phyloP scores from a whole-genome alignment of 37 sponge, comb jelly and placozoan genomes.

The Agelas oroides region DNA sequence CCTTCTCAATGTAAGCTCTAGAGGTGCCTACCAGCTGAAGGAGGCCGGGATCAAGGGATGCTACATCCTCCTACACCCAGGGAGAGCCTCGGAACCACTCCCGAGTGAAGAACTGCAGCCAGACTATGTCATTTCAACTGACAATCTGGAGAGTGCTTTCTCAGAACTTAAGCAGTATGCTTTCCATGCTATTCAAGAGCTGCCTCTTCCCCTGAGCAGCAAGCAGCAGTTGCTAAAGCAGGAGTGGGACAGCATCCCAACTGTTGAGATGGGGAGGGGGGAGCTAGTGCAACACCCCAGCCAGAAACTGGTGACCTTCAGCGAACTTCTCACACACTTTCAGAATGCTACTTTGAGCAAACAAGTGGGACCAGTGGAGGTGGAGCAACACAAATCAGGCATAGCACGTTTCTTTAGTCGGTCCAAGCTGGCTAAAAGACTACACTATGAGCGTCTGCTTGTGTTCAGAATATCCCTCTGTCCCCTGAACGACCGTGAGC shows the following conservation, averaged over 20 bases:
- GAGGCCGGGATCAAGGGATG: constrained; percentile 34
- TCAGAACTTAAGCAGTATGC: constrained; percentile 27
- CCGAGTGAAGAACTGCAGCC: background rate
- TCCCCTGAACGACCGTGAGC: constrained; percentile 65
- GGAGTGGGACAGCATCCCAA: constrained; percentile 66
- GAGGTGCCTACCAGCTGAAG: constrained; percentile 68
- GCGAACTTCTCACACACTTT: constrained; percentile 66
- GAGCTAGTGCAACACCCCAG: background rate
- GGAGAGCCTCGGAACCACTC: background rate
- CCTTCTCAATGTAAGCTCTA: constrained; percentile 53
- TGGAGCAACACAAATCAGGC: constrained; percentile 18
- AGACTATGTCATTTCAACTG: constrained; percentile 31
- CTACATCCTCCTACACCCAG: constrained; percentile 38
- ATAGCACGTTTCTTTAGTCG: constrained; percentile 24
- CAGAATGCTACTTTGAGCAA: constrained; percentile 47
- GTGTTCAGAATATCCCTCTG: constrained; percentile 70
- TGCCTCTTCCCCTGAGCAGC: constrained; percentile 1
- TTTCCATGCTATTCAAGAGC: constrained; percentile 7
- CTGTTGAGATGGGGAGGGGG: constrained; percentile 37
- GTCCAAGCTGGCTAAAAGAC: constrained; percentile 54
- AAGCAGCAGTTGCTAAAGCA: constrained; percentile 14
- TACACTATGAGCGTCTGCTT: constrained; percentile 72
- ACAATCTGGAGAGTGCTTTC: constrained; percentile 40
- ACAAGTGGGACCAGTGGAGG: constrained; percentile 39
- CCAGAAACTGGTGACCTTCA: constrained; percentile 49